These are phyloP conservation scores for Metaphire vulgaris DNA, from an alignment of 1,140 invertebrate species.

Conservation along the genomic window DNA sequence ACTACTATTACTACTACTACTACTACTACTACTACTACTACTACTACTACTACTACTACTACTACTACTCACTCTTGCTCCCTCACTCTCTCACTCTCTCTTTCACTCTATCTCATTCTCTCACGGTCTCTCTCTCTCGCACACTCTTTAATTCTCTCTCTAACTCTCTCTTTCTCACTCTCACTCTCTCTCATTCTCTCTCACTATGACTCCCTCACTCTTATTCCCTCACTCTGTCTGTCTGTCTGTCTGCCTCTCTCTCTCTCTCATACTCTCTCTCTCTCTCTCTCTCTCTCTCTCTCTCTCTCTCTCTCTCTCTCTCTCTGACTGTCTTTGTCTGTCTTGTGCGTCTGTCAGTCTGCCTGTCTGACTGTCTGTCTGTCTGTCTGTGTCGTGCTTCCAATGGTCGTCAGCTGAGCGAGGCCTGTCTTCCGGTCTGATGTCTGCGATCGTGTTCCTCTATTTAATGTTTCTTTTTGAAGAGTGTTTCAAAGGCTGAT, in stretches of 20 bases:
- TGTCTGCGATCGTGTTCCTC: too few relatives aligned
- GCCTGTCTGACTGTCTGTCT: background rate
- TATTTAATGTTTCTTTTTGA: too few relatives aligned
- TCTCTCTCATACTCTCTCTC: background rate
- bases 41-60: too few relatives aligned
- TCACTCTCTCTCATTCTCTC: background rate
- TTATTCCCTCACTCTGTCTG: background rate
- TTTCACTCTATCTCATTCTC: background rate
- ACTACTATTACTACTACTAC: too few relatives aligned
- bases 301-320: background rate
- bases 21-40: too few relatives aligned
- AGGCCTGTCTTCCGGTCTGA: too few relatives aligned
- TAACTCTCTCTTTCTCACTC: background rate
- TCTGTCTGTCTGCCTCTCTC: background rate
- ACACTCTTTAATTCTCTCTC: background rate
- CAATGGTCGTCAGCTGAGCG: too few relatives aligned
- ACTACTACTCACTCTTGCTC: background rate
- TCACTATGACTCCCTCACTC: background rate
- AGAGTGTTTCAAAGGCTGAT: too few relatives aligned
- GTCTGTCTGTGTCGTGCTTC: background rate
- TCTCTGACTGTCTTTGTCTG: background rate
- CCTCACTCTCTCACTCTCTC: background rate
- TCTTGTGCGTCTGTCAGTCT: background rate
- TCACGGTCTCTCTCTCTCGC: background rate
- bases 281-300: background rate